Percentiles rank a stretch among this genome's conserved stretches.
Evolutionary conservation across 2,113 vertebrate genomes (phyloP).

Genomic region (Tenrec ecaudatus): DNA sequence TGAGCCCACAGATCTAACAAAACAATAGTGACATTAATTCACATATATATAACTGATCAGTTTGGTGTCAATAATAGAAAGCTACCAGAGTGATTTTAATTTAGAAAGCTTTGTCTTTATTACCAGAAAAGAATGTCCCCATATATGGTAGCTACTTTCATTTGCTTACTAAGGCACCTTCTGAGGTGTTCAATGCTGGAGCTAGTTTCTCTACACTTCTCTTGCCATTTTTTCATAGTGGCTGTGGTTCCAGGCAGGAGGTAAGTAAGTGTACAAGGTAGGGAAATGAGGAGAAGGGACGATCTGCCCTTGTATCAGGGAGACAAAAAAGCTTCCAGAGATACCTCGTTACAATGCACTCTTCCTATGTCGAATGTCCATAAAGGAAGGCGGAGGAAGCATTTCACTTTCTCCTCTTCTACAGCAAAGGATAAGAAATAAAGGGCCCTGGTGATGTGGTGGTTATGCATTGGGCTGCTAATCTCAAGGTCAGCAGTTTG

Average conservation of each 20-base stretch:
- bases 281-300: neutral
- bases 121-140: neutral
- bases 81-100: neutral
- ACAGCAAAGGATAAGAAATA: neutral
- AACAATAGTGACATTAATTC: neutral
- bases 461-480: no score
- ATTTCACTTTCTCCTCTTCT: constrained; percentile 16
- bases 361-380: neutral
- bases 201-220: neutral
- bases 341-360: neutral
- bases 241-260: neutral
- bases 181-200: neutral
- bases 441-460: neutral
- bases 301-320: neutral
- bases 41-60: neutral
- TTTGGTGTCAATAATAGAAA: constrained; percentile 22
- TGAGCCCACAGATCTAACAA: neutral
- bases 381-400: constrained; percentile 45
- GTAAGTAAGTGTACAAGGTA: neutral
- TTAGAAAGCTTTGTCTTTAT: neutral
- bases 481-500: no score
- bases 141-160: neutral
- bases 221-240: neutral
- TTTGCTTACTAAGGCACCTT: neutral
- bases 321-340: neutral